Evolutionary conservation across 2,888 invertebrate genomes (phyloP).

Genomic region (Luffia ferchaultella): DNA sequence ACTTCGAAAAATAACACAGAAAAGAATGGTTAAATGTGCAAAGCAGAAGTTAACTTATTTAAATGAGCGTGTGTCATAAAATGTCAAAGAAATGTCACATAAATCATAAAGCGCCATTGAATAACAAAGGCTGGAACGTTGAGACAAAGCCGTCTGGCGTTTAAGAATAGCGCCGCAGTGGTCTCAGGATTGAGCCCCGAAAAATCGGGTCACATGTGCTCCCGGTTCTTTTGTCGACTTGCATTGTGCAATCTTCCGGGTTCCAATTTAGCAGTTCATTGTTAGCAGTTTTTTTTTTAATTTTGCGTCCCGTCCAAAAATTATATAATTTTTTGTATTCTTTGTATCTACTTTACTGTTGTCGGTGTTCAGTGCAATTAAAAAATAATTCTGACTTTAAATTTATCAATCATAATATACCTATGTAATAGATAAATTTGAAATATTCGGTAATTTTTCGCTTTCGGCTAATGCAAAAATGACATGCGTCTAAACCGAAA

Average conservation of each 20-base stretch:
- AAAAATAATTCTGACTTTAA: no score
- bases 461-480: no score
- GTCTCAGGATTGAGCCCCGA: slow-evolving; percentile 29
- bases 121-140: slow-evolving; percentile 15
- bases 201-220: slow-evolving; percentile 62
- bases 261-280: slow-evolving; percentile 22
- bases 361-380: no score
- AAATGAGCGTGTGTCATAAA: slow-evolving; percentile 61
- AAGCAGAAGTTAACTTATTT: slow-evolving; percentile 53
- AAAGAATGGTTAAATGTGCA: slow-evolving; percentile 52
- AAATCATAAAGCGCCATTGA: slow-evolving; percentile 49
- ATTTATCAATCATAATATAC: no score
- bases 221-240: slow-evolving; percentile 30
- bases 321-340: no score
- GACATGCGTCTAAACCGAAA: slow-evolving; percentile 20
- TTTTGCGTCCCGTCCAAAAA: no score
- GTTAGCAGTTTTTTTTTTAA: not conserved
- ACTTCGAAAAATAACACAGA: slow-evolving; percentile 35
- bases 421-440: no score
- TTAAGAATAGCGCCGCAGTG: slow-evolving; percentile 16
- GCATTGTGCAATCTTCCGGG: slow-evolving; percentile 60
- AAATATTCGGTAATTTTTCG: no score
- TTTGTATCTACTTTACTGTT: no score
- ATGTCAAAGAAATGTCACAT: slow-evolving; percentile 54
- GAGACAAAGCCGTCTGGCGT: slow-evolving; percentile 42